A percentile compares a stretch with the other conserved stretches of the same genome.
phyloP scores from a whole-genome alignment of 2,888 invertebrate species.

The Sycophila texana region DNA sequence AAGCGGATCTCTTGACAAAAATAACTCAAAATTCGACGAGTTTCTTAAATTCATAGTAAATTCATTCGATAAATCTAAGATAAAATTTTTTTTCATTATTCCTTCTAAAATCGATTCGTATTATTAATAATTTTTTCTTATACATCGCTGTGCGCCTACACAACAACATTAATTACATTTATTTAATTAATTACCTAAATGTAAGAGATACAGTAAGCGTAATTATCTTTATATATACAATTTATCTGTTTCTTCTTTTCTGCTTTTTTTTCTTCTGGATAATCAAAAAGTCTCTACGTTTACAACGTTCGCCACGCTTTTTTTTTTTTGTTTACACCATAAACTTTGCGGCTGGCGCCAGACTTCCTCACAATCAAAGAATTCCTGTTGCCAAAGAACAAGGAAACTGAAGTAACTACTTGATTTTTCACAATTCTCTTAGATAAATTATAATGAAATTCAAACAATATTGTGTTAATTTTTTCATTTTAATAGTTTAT shows the following conservation, averaged over 20 bases:
- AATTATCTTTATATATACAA: constrained; percentile 75
- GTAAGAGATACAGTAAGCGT: constrained; percentile 75
- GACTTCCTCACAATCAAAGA: constrained; percentile 57
- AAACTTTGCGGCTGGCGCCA: constrained; percentile 62
- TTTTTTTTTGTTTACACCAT: constrained; percentile 57
- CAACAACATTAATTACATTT: constrained; percentile 76
- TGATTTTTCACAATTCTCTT: constrained; percentile 10
- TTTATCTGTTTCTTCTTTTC: constrained; percentile 65
- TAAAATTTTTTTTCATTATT: constrained; percentile 74
- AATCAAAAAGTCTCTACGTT: constrained; percentile 64
- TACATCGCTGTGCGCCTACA: constrained; percentile 75
- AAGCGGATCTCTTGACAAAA: constrained; percentile 44
- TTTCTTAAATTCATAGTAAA: constrained; percentile 44
- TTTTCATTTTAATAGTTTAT: constrained; percentile 15
- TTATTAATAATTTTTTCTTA: constrained; percentile 71
- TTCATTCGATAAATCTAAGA: constrained; percentile 66
- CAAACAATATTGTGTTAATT: constrained; percentile 23
- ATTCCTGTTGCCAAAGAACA: constrained; percentile 59
- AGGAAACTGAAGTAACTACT: constrained; percentile 53
- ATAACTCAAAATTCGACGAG: constrained; percentile 52
- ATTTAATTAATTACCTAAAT: constrained; percentile 74
- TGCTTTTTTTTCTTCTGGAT: constrained; percentile 64
- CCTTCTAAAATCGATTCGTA: constrained; percentile 73
- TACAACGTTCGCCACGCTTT: constrained; percentile 64
- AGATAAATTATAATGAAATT: constrained; percentile 32